phyloP scores from a whole-genome alignment of 2,888 invertebrate species.

The Mesoligia furuncula region DNA sequence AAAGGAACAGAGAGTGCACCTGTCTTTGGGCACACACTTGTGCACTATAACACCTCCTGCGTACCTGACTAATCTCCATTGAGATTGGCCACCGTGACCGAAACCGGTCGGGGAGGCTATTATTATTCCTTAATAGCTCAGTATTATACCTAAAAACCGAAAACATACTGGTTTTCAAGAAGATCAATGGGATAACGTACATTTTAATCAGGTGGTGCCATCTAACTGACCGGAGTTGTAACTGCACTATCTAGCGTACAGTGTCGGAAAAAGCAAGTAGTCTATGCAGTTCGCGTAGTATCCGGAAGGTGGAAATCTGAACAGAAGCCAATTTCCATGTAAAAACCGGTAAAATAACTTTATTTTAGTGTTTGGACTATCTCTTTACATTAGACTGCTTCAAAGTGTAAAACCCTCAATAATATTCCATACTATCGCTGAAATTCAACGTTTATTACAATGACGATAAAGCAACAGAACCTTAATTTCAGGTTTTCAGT shows the following conservation, averaged over 20 bases:
- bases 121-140: no score
- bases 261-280: not conserved
- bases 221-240: not conserved
- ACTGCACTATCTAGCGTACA: not conserved
- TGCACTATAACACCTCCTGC: no score
- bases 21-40: no score
- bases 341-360: not conserved
- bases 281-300: not conserved
- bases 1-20: no score
- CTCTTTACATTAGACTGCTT: not conserved
- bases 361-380: not conserved
- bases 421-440: not conserved
- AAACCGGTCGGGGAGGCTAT: no score
- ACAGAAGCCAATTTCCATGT: no score
- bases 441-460: no score
- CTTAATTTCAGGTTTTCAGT: no score
- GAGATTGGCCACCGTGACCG: no score
- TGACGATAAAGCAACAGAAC: no score
- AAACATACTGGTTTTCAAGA: not conserved
- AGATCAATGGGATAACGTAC: not conserved
- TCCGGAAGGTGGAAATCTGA: not conserved
- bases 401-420: no score
- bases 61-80: no score
- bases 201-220: conserved; percentile 19
- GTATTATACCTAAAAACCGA: not conserved